Evolutionary conservation across 1,140 invertebrate species (phyloP), one percentile per base, ranked within the genome.

Genomic region (Drosophila azteca): DNA sequence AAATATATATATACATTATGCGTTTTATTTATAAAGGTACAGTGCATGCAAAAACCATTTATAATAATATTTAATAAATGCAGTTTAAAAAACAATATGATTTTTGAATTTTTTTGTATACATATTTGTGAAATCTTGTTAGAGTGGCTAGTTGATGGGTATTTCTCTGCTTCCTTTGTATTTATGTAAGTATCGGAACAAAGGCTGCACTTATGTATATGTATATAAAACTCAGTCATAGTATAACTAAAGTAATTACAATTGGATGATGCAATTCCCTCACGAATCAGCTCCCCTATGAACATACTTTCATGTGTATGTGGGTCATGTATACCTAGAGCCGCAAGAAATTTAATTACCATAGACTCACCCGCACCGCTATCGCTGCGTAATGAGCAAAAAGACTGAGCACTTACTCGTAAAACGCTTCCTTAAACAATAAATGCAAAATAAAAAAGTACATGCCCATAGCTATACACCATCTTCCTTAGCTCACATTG

Each of bases 281-380:
- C 29, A 57, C 24, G 54, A 64, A 43, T 26, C 8, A 51, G 31
- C 11, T 44, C 43, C 29, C 22, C 49, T 55, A 51, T 44, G 26
- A 44, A 39, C 35, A 17, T 29, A 39, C 24, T 55, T 53, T n/a
- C 45, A 71, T 59, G 45, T 43, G 43, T 50, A 55, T 45, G 26
- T 55, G 50, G 35, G 35, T 39, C 35, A 39, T 39, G 35, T 24
- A n/a, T 15, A 44, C 41, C 39, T 13, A 35, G 41, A 61, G 35
- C 44, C 49, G 48, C 29, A 58, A 59, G 71, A 75, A 80, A 80
- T 81, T 67, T 53, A 78, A 81, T 81, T 79, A 81, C 51, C 53
- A 44, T 52, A 50, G 67, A 45, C 51, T 50, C 49, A 35, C 58
- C 54, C 63, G 44, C 49, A 46, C 46, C 35, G 65, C 43, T 43